These are phyloP conservation scores for Hecatera dysodea DNA, from an alignment of 2,888 invertebrate genomes.

Conservation along the genomic window DNA sequence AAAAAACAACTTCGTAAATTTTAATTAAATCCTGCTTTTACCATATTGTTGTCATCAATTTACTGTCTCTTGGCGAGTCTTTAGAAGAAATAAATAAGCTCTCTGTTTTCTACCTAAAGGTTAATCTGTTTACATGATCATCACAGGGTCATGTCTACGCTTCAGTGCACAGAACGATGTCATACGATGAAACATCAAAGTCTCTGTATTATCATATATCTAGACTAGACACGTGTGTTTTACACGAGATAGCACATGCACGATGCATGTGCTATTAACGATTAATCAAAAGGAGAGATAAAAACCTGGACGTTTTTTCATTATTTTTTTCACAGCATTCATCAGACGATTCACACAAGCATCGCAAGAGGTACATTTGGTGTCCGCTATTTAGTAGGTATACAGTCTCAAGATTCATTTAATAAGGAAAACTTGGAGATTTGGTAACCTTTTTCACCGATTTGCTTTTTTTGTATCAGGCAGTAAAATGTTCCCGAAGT, in stretches of 20 bases:
- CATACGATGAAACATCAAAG: slow-evolving; percentile 20
- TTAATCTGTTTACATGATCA: slow-evolving; percentile 32
- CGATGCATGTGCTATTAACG: slow-evolving; percentile 11
- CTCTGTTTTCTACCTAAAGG: slow-evolving; percentile 1
- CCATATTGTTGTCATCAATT: background rate
- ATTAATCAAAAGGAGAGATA: slow-evolving; percentile 17
- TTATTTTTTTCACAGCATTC: slow-evolving; percentile 14
- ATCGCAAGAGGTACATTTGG: background rate
- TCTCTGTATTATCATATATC: slow-evolving; percentile 23
- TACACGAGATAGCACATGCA: slow-evolving; percentile 32
- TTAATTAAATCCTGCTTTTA: background rate
- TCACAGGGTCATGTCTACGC: slow-evolving; percentile 29
- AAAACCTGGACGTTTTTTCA: slow-evolving; percentile 26
- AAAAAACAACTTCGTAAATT: background rate
- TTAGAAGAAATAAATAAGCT: background rate
- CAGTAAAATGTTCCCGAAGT: background rate
- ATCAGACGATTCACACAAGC: slow-evolving; percentile 1
- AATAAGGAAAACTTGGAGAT: slow-evolving; percentile 22
- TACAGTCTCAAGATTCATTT: too few species aligned
- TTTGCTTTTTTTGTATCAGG: slow-evolving; percentile 4
- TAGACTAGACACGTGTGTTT: slow-evolving; percentile 35
- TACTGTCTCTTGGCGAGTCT: background rate
- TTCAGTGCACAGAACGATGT: slow-evolving; percentile 27
- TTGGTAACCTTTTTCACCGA: slow-evolving; percentile 3
- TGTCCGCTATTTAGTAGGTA: background rate